phyloP scores from a whole-genome alignment of 2,888 invertebrate genomes.

The Philhelius pedissequus region DNA sequence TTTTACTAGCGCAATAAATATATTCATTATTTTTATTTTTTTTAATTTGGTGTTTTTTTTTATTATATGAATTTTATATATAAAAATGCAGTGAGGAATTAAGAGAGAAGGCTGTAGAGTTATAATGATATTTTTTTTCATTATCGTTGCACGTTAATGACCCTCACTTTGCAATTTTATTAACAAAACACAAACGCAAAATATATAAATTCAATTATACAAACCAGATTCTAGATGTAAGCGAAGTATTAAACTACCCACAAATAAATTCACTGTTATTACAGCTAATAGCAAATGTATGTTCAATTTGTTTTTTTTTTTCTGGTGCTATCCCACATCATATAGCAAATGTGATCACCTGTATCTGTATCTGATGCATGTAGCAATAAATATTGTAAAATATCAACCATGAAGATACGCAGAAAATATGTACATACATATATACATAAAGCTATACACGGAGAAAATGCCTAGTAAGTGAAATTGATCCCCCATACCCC shows the following conservation, averaged over 20 bases:
- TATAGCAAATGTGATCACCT: slow-evolving; percentile 52
- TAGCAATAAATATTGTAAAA: slow-evolving; percentile 53
- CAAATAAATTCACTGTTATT: slow-evolving; percentile 48
- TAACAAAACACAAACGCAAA: background rate
- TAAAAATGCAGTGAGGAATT: background rate
- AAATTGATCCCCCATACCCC: slow-evolving; percentile 26
- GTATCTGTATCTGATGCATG: slow-evolving; percentile 21
- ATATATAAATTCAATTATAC: slow-evolving; percentile 54
- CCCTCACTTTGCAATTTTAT: slow-evolving; percentile 43
- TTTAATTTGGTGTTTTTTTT: background rate
- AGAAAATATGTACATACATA: background rate
- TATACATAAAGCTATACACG: too few relatives aligned
- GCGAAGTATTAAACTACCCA: slow-evolving; percentile 8
- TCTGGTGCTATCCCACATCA: background rate
- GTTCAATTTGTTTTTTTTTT: slow-evolving; percentile 9
- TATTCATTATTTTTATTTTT: background rate
- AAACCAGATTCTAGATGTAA: slow-evolving; percentile 11
- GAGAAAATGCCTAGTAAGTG: background rate
- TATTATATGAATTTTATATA: slow-evolving; percentile 19
- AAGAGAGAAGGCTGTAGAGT: background rate
- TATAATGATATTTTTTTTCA: background rate
- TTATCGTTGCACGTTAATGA: slow-evolving; percentile 48
- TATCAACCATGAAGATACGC: slow-evolving; percentile 34
- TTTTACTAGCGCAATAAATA: background rate
- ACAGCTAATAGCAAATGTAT: slow-evolving; percentile 60